Evolutionary conservation across 2,888 invertebrate species (phyloP), one percentile per base, ranked within the genome.

Genomic region (Abrostola triplasia): DNA sequence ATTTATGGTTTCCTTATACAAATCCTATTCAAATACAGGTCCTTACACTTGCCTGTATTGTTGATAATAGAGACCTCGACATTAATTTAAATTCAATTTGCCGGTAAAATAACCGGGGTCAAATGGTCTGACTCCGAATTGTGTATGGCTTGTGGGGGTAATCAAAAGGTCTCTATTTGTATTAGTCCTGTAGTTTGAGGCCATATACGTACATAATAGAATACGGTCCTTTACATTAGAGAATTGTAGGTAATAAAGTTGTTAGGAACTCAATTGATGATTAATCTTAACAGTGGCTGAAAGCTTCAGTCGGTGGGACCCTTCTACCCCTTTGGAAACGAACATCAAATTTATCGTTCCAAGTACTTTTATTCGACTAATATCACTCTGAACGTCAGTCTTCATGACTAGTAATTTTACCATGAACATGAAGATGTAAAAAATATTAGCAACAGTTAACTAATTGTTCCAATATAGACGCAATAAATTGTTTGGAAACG

Each of bases 71-170:
- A 55, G 56, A 60, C 60, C 58, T 60, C 42, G 57, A 64, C 52
- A 68, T 64, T 74, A 59, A 80, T 77, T 70, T 65, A 67, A 61
- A 74, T 73, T 67, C 64, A 77, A 77, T 80, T 67, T 69, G 63
- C 63, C 60, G 56, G 44, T 77, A 65, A 64, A 68, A 65, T 69
- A 59, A 69, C 57, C 47, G 57, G 62, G 74, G 71, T 78, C 79
- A 78, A 80, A 66, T 71, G 62, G 58, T 47, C 49, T 62, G 70
- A 68, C 67, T 74, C 49, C 49, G 52, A 70, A 68, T 63, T 66
- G 56, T 67, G 57, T 63, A 70, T 68, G 49, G 59, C 54, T 50
- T 57, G 61, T 76, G 24, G 61, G 48, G 40, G 58, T 53, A 65
- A 61, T 76, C 63, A 61, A 71, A 58, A 55, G 56, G 48, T 50